phyloP scores from a whole-genome alignment of 2,797 vertebrate genomes.

The Harpagifer antarcticus region DNA sequence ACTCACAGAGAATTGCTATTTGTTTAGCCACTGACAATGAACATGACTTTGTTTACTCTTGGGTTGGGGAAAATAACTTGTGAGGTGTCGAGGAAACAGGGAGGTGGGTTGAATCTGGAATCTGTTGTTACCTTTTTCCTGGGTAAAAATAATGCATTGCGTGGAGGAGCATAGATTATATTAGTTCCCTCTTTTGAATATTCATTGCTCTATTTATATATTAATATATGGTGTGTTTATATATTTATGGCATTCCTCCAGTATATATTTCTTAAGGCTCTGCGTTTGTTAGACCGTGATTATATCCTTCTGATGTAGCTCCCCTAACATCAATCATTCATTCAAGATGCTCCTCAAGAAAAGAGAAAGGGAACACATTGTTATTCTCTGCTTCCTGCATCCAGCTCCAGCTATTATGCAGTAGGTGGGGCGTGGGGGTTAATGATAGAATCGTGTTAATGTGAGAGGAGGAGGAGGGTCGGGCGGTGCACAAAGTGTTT shows the following conservation, averaged over 20 bases:
- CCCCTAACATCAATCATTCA: constrained; percentile 83
- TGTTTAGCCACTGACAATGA: constrained; percentile 78
- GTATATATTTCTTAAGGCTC: constrained; percentile 77
- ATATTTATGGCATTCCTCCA: constrained; percentile 77
- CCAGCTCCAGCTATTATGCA: constrained; percentile 59
- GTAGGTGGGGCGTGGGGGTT: constrained; percentile 65
- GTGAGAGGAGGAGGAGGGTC: constrained; percentile 55
- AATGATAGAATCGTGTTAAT: constrained; percentile 81
- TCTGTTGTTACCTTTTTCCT: constrained; percentile 23
- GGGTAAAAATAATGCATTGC: background rate
- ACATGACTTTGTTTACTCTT: constrained; percentile 70
- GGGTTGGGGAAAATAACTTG: constrained; percentile 40
- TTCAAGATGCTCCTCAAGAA: constrained; percentile 68
- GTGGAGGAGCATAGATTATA: constrained; percentile 45
- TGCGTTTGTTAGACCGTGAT: constrained; percentile 82
- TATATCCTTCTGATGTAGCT: constrained; percentile 76
- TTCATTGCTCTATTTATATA: constrained; percentile 75
- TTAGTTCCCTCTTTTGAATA: constrained; percentile 73
- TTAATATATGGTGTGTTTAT: constrained; percentile 80
- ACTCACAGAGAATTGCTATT: constrained; percentile 80
- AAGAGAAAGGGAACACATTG: constrained; percentile 55
- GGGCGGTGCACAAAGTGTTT: constrained; percentile 56
- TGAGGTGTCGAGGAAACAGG: constrained; percentile 20
- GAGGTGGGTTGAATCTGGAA: constrained; percentile 16
- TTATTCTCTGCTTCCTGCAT: constrained; percentile 62